Evolutionary conservation across 1,140 invertebrate genomes (phyloP).

Genomic region (Colletes gigas): DNA sequence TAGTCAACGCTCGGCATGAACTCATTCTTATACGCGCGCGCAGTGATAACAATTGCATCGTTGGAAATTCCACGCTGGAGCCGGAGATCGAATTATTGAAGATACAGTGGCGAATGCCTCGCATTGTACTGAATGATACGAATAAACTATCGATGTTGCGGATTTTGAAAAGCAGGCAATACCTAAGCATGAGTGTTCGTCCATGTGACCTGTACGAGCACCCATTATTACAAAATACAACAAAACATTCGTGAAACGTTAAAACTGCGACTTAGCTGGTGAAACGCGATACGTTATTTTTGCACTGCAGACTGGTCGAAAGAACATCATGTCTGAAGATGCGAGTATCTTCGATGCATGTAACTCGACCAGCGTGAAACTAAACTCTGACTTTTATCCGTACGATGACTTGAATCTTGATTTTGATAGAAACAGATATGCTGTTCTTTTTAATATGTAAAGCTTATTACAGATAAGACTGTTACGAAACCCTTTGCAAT

Average conservation of each 20-base stretch:
- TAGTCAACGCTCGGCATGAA: slow-evolving; percentile 78
- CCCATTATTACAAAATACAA: slow-evolving; percentile 62
- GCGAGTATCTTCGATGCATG: neutral
- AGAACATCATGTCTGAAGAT: slow-evolving; percentile 19
- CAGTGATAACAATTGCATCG: slow-evolving; percentile 63
- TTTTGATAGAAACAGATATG: neutral
- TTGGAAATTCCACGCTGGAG: slow-evolving; percentile 11
- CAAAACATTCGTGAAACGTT: slow-evolving; percentile 58
- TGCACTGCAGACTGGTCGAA: slow-evolving; percentile 55
- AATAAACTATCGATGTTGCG: slow-evolving; percentile 56
- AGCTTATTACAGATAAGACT: neutral
- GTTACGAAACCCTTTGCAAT: too few relatives aligned
- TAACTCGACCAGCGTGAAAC: neutral
- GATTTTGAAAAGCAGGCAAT: slow-evolving; percentile 57
- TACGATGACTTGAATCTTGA: neutral
- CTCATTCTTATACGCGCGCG: slow-evolving; percentile 74
- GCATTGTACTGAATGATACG: slow-evolving; percentile 52
- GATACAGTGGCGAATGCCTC: slow-evolving; percentile 58
- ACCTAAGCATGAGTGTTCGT: slow-evolving; percentile 66
- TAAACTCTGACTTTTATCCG: neutral
- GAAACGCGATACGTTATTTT: slow-evolving; percentile 60
- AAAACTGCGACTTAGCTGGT: slow-evolving; percentile 52
- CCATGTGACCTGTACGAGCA: slow-evolving; percentile 72
- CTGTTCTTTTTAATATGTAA: neutral
- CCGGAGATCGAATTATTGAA: slow-evolving; percentile 50